Evolutionary conservation across 1,140 invertebrate species (phyloP), one percentile per base, ranked within the genome.

Genomic region (Antheraea mylitta): DNA sequence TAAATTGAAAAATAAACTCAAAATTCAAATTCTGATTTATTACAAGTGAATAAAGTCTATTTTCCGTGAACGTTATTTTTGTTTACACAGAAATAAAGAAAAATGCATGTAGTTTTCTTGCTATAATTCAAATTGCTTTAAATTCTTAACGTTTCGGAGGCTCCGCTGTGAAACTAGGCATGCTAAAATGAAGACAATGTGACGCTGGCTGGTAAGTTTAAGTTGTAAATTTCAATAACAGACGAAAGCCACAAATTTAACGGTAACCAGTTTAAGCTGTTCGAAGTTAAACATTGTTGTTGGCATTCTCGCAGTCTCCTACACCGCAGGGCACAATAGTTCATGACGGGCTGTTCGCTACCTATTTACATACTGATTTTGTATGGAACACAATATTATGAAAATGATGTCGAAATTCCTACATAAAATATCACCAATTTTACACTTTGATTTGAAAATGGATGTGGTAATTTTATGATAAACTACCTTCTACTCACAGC

Each of bases 171-270:
- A 53, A 48, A 53, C 64, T 18, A 65, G 18, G 38, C 64, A 45
- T 48, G 64, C 53, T 58, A 59, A 58, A 59, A 66, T 30, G 65
- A 78, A 72, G 75, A 75, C 75, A 83, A 77, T 77, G 75, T 42
- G 67, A 72, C 72, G 59, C 66, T 61, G 73, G 70, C 78, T 76
- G 70, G 74, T 64, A 89, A 89, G 72, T 89, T 89, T 78, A 72
- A 76, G 77, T 81, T 81, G 85, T 89, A 89, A 91, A 91, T 89
- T 89, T 89, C 85, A 89, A 89, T 90, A 86, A 82, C 80, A 83
- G 80, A 81, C 85, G 83, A 82, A 91, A 80, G 85, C 86, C 85
- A 85, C 86, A 89, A 89, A 87, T 89, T 91, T 81, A 82, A 77
- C 69, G 64, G 76, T 80, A 82, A 83, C 80, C 77, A 83, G 82